These are phyloP conservation scores for Cotesia glomerata DNA, from an alignment of 1,140 invertebrate genomes.

Conservation along the genomic window DNA sequence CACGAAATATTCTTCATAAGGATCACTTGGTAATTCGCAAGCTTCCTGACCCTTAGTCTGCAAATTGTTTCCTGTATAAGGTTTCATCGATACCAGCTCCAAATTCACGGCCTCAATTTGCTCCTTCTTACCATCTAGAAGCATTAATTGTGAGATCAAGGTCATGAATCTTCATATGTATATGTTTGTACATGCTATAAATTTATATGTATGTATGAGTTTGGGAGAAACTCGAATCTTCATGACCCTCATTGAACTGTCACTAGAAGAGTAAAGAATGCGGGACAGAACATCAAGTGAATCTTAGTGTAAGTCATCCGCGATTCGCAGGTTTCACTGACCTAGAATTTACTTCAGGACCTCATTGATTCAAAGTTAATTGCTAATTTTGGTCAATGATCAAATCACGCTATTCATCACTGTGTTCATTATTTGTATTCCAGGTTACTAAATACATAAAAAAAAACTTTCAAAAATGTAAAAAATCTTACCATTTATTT, in stretches of 20 bases:
- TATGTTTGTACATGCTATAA: no score
- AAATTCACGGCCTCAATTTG: slow-evolving; percentile 78
- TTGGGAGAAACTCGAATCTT: slow-evolving; percentile 36
- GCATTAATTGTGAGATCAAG: slow-evolving; percentile 33
- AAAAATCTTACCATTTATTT: slow-evolving; percentile 50
- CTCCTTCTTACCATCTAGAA: slow-evolving; percentile 56
- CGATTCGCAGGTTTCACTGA: slow-evolving; percentile 41
- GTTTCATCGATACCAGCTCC: slow-evolving; percentile 79
- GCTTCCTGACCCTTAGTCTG: slow-evolving; percentile 77
- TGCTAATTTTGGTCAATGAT: neutral
- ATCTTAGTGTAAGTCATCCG: slow-evolving; percentile 2
- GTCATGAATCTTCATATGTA: slow-evolving; percentile 14
- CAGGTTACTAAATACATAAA: no score
- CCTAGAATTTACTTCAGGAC: slow-evolving; percentile 38
- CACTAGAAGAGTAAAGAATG: slow-evolving; percentile 18
- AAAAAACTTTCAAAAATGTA: no score
- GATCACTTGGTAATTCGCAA: slow-evolving; percentile 69
- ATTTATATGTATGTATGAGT: slow-evolving; percentile 17
- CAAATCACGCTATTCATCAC: no score
- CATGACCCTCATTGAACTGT: slow-evolving; percentile 34
- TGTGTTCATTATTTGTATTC: no score
- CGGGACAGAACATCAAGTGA: neutral
- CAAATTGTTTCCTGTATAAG: slow-evolving; percentile 66
- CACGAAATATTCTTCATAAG: slow-evolving; percentile 83
- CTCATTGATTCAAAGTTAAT: neutral